Percentiles rank a stretch among this genome's conserved stretches.
These are phyloP conservation scores for Drosophila varians DNA, from an alignment of 1,140 invertebrate species.

Conservation along the genomic window DNA sequence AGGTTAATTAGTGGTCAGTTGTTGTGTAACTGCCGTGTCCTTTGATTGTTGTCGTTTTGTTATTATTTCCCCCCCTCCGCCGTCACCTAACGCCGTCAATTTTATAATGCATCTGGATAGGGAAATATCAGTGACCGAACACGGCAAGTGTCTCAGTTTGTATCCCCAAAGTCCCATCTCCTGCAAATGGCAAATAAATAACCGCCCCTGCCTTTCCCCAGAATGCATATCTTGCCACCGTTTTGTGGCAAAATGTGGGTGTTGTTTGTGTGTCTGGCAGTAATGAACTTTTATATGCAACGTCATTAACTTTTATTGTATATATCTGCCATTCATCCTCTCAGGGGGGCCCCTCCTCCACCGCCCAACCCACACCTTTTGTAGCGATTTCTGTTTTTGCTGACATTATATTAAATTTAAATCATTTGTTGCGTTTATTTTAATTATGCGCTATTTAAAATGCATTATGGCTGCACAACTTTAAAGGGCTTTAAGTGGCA, in stretches of 20 bases:
- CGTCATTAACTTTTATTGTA: constrained; percentile 81
- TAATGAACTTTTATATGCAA: constrained; percentile 82
- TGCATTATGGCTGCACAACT: constrained; percentile 56
- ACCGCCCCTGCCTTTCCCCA: neutral
- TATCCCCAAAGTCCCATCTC: constrained; percentile 29
- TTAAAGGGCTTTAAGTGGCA: constrained; percentile 33
- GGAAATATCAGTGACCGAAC: neutral
- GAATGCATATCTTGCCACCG: constrained; percentile 30
- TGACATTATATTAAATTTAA: constrained; percentile 79
- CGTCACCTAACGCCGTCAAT: neutral
- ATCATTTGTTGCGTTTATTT: constrained; percentile 82
- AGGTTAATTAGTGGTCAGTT: constrained; percentile 77
- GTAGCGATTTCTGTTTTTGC: constrained; percentile 34
- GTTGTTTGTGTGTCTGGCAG: constrained; percentile 55
- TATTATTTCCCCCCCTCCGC: constrained; percentile 6
- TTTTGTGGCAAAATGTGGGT: constrained; percentile 5
- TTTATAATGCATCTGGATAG: neutral
- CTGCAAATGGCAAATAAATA: constrained; percentile 12
- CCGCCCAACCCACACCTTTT: neutral
- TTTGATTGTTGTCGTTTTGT: constrained; percentile 45
- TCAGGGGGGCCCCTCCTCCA: neutral
- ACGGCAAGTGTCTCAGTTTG: neutral
- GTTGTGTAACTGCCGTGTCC: constrained; percentile 53
- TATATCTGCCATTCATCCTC: constrained; percentile 55
- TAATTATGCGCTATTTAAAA: constrained; percentile 77